Base-by-base conservation (phyloP, 2,797 vertebrate genomes). In the Gila robusta region DNA sequence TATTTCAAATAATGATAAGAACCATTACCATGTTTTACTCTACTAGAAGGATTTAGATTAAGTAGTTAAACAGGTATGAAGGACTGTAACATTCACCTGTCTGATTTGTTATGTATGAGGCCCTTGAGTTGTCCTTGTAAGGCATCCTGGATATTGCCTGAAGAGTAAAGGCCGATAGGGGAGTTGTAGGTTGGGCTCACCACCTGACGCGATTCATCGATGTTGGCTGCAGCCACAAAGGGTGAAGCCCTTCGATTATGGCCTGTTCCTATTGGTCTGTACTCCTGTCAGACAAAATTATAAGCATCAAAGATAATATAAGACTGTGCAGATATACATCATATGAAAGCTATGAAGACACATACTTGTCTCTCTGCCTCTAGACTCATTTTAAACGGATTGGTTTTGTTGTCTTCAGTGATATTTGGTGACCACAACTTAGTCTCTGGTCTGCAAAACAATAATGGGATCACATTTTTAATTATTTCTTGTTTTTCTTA, bases 131-230 rank as follows among this genome's bases (percentile, higher is more conserved):
- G 98, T 88, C 98, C 98, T 0, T 98, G 97, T 89, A 99, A 97
- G 0, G 98, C 98, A 0, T 99, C 98, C 94, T 98, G 97, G 89
- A 99, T 99, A 94, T 99, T 99, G 92, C 97, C 97, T 81, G 98
- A 96, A 88, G 98, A 99, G 94, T 99, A 99, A 79, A 99, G 97
- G 91, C 98, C 98, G 89, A 99, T 99, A 47, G 98, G 98, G 41
- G 98, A 97, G 94, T 99, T 99, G 97, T 99, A 99, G 93, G 97
- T 93, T 6, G 97, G 93, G 49, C 98, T 99, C 95, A 99, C 98
- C 95, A 99, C 97, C 96, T 99, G 98, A 81, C 95, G 97, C 92
- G 96, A 97, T 94, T 98, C 97, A 87, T 98, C 98, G 91, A 99
- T 96, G 95, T 97, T 99, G 80, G 97, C 98, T 72, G 98, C 97